A percentile compares a stretch with the other conserved stretches of the same genome.
Evolutionary conservation across 2,888 invertebrate species (phyloP).

Genomic region (Amblyteles armatorius): DNA sequence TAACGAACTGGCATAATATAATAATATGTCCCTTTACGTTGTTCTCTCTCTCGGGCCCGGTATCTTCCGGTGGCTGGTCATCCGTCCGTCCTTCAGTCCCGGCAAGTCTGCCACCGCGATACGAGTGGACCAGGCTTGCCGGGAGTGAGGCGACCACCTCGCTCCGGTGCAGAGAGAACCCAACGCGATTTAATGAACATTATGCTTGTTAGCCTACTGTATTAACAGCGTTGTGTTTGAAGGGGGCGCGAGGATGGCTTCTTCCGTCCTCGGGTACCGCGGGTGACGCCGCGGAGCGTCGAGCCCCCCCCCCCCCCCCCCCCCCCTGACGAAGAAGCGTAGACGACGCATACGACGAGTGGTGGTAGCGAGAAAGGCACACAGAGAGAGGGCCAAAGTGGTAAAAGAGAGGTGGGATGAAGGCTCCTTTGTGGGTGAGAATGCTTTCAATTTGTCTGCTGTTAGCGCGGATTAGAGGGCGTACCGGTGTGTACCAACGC

Average conservation of each 20-base stretch:
- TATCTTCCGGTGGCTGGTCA: conserved; percentile 47
- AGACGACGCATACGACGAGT: conserved; percentile 41
- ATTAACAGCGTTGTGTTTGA: conserved; percentile 70
- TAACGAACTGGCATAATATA: conserved; percentile 77
- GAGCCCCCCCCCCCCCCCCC: not conserved
- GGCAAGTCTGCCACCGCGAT: conserved; percentile 28
- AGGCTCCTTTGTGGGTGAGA: conserved; percentile 77
- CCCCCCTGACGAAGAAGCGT: conserved; percentile 17
- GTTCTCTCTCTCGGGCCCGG: conserved; percentile 50
- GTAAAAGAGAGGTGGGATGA: conserved; percentile 67
- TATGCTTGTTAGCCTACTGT: conserved; percentile 77
- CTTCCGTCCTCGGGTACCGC: conserved; percentile 25
- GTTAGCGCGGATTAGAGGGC: conserved; percentile 77
- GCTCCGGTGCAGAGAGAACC: conserved; percentile 53
- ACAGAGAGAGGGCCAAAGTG: conserved; percentile 53
- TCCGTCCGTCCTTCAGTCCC: conserved; percentile 43
- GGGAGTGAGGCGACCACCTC: conserved; percentile 28
- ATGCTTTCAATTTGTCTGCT: conserved; percentile 78
- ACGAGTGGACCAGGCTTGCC: conserved; percentile 32
- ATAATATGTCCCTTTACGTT: conserved; percentile 75
- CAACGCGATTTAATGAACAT: conserved; percentile 77
- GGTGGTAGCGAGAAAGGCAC: conserved; percentile 30
- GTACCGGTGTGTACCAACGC: conserved; percentile 67
- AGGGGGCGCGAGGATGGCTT: conserved; percentile 47
- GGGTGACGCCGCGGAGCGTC: conserved; percentile 16